These are phyloP conservation scores for Cataglyphis cursor DNA, from an alignment of 2,888 invertebrate genomes.

Conservation along the genomic window DNA sequence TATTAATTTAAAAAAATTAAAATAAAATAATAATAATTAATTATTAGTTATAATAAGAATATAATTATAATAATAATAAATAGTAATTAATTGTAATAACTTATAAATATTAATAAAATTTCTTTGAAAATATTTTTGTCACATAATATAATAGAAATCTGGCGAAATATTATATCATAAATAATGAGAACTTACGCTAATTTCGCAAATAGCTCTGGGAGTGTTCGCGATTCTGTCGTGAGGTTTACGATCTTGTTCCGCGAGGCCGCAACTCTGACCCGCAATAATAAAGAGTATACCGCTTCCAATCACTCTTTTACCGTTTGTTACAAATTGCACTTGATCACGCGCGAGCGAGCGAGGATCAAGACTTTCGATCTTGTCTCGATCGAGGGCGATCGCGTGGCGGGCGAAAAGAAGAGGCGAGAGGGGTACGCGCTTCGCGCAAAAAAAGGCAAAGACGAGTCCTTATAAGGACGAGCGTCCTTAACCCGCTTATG, in stretches of 20 bases:
- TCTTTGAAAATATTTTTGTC: neutral
- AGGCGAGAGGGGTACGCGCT: slow-evolving; percentile 34
- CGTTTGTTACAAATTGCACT: slow-evolving; percentile 53
- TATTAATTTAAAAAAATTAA: too few species aligned
- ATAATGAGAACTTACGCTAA: slow-evolving; percentile 21
- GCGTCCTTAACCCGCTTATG: slow-evolving; percentile 86
- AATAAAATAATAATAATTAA: neutral
- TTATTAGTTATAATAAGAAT: neutral
- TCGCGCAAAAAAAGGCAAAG: slow-evolving; percentile 75
- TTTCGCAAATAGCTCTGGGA: neutral
- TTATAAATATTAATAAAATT: neutral
- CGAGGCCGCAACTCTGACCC: slow-evolving; percentile 46
- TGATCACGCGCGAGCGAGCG: slow-evolving; percentile 45
- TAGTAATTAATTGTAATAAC: neutral
- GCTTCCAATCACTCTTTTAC: slow-evolving; percentile 53
- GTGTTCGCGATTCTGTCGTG: slow-evolving; percentile 23
- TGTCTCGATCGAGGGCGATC: slow-evolving; percentile 49
- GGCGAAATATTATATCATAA: neutral
- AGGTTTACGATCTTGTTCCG: slow-evolving; percentile 49
- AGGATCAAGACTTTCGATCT: slow-evolving; percentile 52
- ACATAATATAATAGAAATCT: neutral
- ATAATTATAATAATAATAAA: neutral
- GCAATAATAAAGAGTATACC: slow-evolving; percentile 45
- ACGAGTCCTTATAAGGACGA: slow-evolving; percentile 85
- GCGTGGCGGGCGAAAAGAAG: slow-evolving; percentile 6